These are phyloP conservation scores for Bradypus variegatus DNA, from an alignment of 2,797 vertebrate genomes.

Conservation along the genomic window DNA sequence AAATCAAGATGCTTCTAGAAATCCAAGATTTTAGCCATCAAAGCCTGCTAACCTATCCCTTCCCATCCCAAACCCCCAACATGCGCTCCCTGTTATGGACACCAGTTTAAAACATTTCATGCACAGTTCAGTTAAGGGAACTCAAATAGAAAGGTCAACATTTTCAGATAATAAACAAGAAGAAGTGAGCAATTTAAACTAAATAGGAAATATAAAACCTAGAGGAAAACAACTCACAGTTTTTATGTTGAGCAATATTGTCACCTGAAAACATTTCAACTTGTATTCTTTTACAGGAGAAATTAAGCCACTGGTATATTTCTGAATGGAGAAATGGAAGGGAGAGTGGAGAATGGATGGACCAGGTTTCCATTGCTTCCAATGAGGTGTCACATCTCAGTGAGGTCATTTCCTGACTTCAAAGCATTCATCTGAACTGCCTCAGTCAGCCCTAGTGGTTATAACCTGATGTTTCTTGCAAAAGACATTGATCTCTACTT, in stretches of 20 bases:
- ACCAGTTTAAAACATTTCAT: not conserved
- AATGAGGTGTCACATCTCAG: conserved; percentile 48
- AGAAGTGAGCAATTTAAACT: not conserved
- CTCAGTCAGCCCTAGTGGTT: conserved; percentile 48
- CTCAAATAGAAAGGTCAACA: conserved; percentile 18
- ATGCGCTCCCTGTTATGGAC: not conserved
- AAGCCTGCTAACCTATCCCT: not conserved
- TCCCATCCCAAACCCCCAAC: not conserved
- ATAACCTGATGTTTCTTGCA: conserved; percentile 56
- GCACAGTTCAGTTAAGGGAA: not conserved
- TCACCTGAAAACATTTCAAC: conserved; percentile 39
- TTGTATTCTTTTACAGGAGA: conserved; percentile 42
- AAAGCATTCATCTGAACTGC: conserved; percentile 56
- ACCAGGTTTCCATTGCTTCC: conserved; percentile 48
- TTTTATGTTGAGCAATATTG: conserved; percentile 22
- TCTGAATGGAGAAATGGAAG: conserved; percentile 43
- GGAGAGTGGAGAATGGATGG: conserved; percentile 48
- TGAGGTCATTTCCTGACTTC: conserved; percentile 67
- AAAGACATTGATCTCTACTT: conserved; percentile 63
- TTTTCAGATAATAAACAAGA: conserved; percentile 7
- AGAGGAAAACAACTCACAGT: not conserved
- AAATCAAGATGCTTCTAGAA: conserved; percentile 62
- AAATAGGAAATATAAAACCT: not conserved
- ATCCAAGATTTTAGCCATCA: conserved; percentile 41
- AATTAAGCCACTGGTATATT: not conserved